phyloP scores from a whole-genome alignment of 2,797 vertebrate genomes.

The Bucorvus abyssinicus region DNA sequence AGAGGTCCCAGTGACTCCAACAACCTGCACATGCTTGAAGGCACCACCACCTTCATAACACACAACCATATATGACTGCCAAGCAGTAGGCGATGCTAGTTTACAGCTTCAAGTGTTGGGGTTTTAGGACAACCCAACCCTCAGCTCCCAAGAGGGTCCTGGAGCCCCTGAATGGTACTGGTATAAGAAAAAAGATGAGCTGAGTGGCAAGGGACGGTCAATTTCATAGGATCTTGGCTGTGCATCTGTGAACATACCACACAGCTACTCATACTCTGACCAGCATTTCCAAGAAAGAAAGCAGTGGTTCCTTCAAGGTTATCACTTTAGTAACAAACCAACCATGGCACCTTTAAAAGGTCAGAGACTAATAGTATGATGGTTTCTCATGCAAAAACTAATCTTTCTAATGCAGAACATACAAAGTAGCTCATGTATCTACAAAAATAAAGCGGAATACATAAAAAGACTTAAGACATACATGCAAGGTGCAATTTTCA shows the following conservation, averaged over 20 bases:
- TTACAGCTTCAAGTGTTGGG: background rate
- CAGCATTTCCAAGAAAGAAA: background rate
- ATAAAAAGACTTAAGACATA: background rate
- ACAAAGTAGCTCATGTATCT: background rate
- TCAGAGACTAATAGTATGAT: background rate
- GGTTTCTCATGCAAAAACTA: background rate
- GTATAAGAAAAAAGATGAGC: background rate
- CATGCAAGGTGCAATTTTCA: background rate
- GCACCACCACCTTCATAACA: background rate
- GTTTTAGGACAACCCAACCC: background rate
- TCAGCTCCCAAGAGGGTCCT: background rate
- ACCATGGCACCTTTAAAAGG: background rate
- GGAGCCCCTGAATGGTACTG: background rate
- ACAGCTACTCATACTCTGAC: background rate
- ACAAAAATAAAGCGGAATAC: background rate
- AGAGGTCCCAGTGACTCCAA: background rate
- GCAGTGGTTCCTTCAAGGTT: background rate
- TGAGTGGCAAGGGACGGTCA: background rate
- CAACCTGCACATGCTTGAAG: accelerated
- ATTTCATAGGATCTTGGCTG: background rate
- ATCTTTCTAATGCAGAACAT: background rate
- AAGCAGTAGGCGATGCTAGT: background rate
- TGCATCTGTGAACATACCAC: accelerated
- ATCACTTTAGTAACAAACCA: background rate
- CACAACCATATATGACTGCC: background rate